These are phyloP conservation scores for Geophilus truncorum DNA, from an alignment of 2,888 invertebrate species.

Conservation along the genomic window DNA sequence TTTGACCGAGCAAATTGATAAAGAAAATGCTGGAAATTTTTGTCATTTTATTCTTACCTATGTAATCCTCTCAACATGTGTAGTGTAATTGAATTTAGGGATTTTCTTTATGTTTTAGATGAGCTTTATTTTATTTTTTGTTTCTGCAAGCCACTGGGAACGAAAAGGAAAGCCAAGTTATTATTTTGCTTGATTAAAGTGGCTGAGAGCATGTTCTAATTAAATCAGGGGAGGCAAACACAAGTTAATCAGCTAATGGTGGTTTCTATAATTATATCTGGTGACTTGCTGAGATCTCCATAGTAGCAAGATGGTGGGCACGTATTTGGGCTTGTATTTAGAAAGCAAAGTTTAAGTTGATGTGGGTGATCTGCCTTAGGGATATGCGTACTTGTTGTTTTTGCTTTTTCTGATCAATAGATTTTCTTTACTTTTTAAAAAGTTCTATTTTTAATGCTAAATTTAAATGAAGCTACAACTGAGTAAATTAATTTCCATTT, in stretches of 20 bases:
- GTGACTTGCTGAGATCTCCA: background rate
- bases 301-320: background rate
- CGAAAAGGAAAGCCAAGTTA: background rate
- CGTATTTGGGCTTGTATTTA: background rate
- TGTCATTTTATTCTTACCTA: background rate
- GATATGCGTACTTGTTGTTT: background rate
- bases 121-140: background rate
- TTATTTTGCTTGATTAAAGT: conserved; percentile 19
- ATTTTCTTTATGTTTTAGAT: background rate
- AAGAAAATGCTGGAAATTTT: background rate
- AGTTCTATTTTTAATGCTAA: too few species aligned
- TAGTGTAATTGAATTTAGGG: background rate
- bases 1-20: background rate
- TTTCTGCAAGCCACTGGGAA: background rate
- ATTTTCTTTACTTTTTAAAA: background rate
- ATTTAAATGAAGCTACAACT: too few species aligned
- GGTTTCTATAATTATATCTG: conserved; percentile 23
- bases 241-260: conserved; percentile 12
- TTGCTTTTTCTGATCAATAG: background rate
- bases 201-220: conserved; percentile 10
- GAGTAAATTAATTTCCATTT: too few species aligned
- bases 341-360: background rate
- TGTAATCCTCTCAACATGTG: conserved; percentile 22
- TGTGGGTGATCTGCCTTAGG: background rate
- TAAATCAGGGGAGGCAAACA: conserved; percentile 3